Evolutionary conservation across 1,140 invertebrate species (phyloP).

Genomic region (Leptopilina clavipes): DNA sequence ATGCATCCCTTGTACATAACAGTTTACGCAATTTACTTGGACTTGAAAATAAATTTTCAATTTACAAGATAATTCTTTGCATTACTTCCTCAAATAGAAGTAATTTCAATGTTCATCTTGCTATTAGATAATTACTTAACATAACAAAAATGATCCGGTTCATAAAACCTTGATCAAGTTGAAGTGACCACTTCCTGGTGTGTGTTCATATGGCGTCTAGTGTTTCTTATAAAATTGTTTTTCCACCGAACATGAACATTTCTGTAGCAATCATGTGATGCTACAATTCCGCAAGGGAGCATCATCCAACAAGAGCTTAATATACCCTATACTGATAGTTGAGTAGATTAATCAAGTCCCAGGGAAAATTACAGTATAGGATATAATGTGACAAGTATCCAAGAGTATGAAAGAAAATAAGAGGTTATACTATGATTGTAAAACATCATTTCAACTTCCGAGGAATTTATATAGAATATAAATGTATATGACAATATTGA

Average conservation of each 20-base stretch:
- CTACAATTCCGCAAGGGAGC: background rate
- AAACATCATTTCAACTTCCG: background rate
- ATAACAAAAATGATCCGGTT: slow-evolving; percentile 8
- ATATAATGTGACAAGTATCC: slow-evolving; percentile 31
- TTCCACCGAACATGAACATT: background rate
- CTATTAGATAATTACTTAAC: slow-evolving; percentile 10
- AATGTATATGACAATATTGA: background rate
- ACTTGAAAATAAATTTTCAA: background rate
- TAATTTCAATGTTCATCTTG: background rate
- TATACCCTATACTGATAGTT: background rate
- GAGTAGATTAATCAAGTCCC: slow-evolving; percentile 13
- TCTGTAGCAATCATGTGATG: slow-evolving; percentile 11
- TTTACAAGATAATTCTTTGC: background rate
- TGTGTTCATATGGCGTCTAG: slow-evolving; percentile 1
- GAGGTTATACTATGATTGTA: background rate
- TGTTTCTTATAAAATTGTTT: background rate
- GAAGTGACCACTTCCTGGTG: background rate
- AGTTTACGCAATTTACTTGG: background rate
- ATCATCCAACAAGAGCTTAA: slow-evolving; percentile 5
- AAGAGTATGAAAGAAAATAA: background rate
- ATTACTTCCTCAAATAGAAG: slow-evolving; percentile 6
- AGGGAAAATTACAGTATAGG: slow-evolving; percentile 1
- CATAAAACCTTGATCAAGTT: background rate
- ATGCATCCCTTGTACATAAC: too few relatives aligned
- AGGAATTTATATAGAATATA: background rate